These are phyloP conservation scores for Scolanthus callimorphus DNA, from an alignment of 92 coral and sea anemone genomes.

Conservation along the genomic window DNA sequence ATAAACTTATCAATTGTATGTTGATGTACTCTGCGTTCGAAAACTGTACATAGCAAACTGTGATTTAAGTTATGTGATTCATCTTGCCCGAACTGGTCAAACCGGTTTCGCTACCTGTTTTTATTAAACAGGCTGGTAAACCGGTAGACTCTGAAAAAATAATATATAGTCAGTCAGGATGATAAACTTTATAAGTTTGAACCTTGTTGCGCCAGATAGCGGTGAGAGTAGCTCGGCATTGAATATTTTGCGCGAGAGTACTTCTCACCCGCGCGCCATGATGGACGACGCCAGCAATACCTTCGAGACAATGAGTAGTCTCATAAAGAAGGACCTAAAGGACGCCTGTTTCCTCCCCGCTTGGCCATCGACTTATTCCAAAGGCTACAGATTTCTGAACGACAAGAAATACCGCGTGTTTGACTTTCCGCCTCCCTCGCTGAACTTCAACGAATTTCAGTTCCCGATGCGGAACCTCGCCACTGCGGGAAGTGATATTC, in stretches of 20 bases:
- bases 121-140: too few species aligned
- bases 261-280: not conserved
- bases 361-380: slow-evolving; percentile 26
- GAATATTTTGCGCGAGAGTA: not conserved
- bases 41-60: too few species aligned
- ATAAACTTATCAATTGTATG: too few species aligned
- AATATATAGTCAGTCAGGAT: too few species aligned
- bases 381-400: slow-evolving; percentile 41
- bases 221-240: not conserved
- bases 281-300: not conserved
- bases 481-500: slow-evolving; percentile 56
- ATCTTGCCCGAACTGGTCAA: too few species aligned
- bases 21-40: too few species aligned
- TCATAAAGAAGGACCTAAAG: slow-evolving; percentile 38
- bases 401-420: slow-evolving; percentile 44
- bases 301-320: slow-evolving; percentile 28
- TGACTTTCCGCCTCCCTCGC: slow-evolving; percentile 40
- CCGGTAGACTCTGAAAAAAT: too few species aligned
- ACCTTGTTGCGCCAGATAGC: too few species aligned
- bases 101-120: too few species aligned
- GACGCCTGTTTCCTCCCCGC: slow-evolving; percentile 32
- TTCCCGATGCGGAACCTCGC: slow-evolving; percentile 38
- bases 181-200: too few species aligned
- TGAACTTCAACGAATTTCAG: slow-evolving; percentile 9
- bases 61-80: too few species aligned